Conservation (phyloP, 2,888 invertebrate species). For the Drosophila ustulata region DNA sequence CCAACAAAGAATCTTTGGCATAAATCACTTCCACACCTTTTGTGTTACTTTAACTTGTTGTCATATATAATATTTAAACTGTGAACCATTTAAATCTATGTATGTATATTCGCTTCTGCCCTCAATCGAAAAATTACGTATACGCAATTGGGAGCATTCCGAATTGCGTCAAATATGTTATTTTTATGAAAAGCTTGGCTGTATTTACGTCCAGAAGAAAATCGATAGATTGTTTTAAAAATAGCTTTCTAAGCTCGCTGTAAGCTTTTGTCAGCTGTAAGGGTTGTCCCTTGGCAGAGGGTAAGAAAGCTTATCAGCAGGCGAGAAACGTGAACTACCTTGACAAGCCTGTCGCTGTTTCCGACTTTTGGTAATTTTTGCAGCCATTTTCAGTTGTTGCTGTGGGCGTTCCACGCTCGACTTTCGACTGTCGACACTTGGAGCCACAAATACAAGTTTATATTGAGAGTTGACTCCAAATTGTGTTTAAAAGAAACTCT, state of each 20-base stretch:
- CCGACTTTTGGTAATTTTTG: slow-evolving; percentile 23
- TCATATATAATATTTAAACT: too few relatives aligned
- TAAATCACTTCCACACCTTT: too few relatives aligned
- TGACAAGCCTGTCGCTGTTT: slow-evolving; percentile 38
- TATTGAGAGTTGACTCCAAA: neutral
- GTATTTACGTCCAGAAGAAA: neutral
- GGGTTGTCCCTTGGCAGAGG: slow-evolving; percentile 34
- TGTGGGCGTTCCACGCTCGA: slow-evolving; percentile 59
- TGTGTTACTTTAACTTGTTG: too few relatives aligned
- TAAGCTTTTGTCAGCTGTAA: slow-evolving; percentile 46
- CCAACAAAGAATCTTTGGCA: too few relatives aligned
- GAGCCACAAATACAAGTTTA: neutral
- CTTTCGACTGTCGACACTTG: slow-evolving; percentile 6
- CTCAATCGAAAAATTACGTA: too few relatives aligned
- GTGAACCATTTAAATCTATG: too few relatives aligned
- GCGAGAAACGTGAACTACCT: slow-evolving; percentile 5
- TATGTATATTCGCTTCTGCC: too few relatives aligned
- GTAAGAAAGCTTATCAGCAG: slow-evolving; percentile 4
- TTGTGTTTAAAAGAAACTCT: neutral
- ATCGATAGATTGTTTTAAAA: neutral
- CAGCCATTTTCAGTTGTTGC: slow-evolving; percentile 58
- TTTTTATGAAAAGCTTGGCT: too few relatives aligned
- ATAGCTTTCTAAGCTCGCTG: slow-evolving; percentile 23
- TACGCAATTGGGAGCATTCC: too few relatives aligned
- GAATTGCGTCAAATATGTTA: too few relatives aligned